Conservation (phyloP, 2,113 vertebrate species). For the Zosterops lateralis region DNA sequence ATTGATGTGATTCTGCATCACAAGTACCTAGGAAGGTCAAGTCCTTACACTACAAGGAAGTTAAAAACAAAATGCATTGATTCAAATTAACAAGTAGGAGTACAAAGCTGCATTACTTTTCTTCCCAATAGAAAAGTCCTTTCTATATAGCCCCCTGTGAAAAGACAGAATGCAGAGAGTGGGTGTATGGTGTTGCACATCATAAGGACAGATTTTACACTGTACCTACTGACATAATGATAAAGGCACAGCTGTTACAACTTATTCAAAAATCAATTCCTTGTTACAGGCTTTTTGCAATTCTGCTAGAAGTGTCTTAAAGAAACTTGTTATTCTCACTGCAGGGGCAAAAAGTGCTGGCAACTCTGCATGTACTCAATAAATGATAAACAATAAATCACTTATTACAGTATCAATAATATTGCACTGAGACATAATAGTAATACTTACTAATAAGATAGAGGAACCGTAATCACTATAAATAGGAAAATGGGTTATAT, state of each 20-base stretch:
- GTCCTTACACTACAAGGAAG: neutral
- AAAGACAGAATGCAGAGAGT: neutral
- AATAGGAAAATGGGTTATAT: neutral
- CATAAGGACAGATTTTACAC: neutral
- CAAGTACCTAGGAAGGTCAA: neutral
- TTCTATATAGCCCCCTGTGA: neutral
- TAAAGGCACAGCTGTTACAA: neutral
- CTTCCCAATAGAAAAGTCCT: neutral
- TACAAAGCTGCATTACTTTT: neutral
- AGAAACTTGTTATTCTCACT: neutral
- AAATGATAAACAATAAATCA: neutral
- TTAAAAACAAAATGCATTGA: neutral
- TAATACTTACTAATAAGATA: neutral
- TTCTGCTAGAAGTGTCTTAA: neutral
- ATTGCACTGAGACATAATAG: neutral
- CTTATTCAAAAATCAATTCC: slow-evolving; percentile 9
- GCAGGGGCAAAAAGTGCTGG: neutral
- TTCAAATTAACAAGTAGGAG: neutral
- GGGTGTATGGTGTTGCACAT: neutral
- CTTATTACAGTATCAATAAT: neutral
- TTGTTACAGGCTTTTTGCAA: neutral
- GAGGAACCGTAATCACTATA: neutral
- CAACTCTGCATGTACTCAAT: neutral
- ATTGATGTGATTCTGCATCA: neutral
- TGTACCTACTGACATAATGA: neutral